Evolutionary conservation across 1,140 invertebrate species (phyloP).

Genomic region (Eciton burchellii): DNA sequence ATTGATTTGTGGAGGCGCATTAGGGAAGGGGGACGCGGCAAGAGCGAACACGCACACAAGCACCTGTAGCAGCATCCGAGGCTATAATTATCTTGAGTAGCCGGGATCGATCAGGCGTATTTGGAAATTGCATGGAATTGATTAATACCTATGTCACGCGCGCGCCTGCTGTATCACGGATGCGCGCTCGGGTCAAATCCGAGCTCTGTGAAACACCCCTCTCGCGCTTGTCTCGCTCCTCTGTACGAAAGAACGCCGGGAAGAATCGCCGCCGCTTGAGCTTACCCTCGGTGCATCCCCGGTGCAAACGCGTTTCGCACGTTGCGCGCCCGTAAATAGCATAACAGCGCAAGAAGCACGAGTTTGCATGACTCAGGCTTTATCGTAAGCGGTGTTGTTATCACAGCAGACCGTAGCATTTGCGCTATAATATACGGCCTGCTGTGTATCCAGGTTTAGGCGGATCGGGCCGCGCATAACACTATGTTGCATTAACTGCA

Average conservation of each 20-base stretch:
- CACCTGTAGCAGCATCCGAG: conserved; percentile 64
- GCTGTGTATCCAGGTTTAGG: conserved; percentile 62
- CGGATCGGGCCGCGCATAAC: conserved; percentile 58
- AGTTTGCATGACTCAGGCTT: conserved; percentile 48
- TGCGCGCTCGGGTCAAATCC: conserved; percentile 43
- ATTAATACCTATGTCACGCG: conserved; percentile 55
- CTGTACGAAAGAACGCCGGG: too few species aligned
- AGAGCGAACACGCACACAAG: conserved; percentile 52
- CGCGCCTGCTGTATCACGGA: conserved; percentile 29
- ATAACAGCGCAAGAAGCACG: conserved; percentile 41
- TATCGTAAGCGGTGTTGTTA: conserved; percentile 54
- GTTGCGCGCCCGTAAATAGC: conserved; percentile 29
- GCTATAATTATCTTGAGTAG: conserved; percentile 68
- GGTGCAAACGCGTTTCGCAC: not conserved
- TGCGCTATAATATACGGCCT: conserved; percentile 51
- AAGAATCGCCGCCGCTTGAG: not conserved
- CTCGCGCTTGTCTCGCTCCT: not conserved
- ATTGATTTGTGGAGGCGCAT: conserved; percentile 58
- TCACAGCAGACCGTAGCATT: conserved; percentile 54
- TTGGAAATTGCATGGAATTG: conserved; percentile 64
- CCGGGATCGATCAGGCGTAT: conserved; percentile 69
- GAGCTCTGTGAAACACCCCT: not conserved
- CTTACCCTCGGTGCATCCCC: not conserved
- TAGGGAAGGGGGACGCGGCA: conserved; percentile 6
- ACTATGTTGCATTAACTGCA: conserved; percentile 62